phyloP scores from a whole-genome alignment of 2,888 invertebrate genomes.

The Lymantria monacha region DNA sequence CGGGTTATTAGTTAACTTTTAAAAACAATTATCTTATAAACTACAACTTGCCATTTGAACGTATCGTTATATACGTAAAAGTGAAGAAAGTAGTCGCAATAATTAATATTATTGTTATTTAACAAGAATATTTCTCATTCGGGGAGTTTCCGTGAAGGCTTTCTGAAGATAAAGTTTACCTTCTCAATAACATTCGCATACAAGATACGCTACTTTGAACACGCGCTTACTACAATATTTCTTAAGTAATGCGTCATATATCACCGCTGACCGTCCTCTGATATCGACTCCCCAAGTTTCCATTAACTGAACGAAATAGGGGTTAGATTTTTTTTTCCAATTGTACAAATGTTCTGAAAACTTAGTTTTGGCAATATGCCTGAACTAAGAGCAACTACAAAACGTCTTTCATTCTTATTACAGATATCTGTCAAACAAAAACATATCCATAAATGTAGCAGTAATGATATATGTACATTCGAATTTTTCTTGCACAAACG shows the following conservation, averaged over 20 bases:
- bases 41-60: no score
- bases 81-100: not conserved
- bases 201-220: conserved; percentile 51
- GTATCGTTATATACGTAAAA: not conserved
- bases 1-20: no score
- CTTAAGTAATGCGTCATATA: conserved; percentile 64
- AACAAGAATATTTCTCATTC: conserved; percentile 26
- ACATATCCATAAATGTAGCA: not conserved
- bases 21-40: no score
- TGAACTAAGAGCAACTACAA: conserved; percentile 8
- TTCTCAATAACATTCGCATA: conserved; percentile 35
- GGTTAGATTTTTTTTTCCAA: conserved; percentile 19
- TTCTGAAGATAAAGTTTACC: conserved; percentile 32
- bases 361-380: conserved; percentile 19
- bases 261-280: conserved; percentile 63
- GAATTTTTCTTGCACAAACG: conserved; percentile 9
- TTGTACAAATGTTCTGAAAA: conserved; percentile 16
- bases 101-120: conserved; percentile 3
- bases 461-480: not conserved
- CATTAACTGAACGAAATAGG: conserved; percentile 49
- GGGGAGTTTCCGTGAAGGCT: conserved; percentile 33
- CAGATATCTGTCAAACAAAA: not conserved
- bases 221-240: conserved; percentile 62
- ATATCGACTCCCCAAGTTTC: conserved; percentile 61
- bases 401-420: conserved; percentile 4